Conservation (phyloP, 1,140 invertebrate species). For the Drosophila micromelanica region DNA sequence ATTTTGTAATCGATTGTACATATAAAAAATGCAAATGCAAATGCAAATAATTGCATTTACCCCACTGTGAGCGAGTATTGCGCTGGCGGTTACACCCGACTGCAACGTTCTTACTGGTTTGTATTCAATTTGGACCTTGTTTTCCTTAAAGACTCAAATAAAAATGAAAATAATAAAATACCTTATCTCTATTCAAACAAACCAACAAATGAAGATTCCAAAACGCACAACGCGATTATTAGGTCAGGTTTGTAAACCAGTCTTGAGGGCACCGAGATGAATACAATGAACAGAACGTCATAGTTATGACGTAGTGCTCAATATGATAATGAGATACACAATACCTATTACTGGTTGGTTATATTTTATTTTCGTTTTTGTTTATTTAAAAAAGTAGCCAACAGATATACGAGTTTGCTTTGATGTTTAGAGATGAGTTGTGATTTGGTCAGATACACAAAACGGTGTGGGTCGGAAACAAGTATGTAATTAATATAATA, state of each 20-base stretch:
- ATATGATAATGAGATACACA: constrained; percentile 16
- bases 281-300: constrained; percentile 26
- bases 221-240: constrained; percentile 39
- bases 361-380: too few relatives aligned
- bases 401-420: constrained; percentile 27
- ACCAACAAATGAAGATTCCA: constrained; percentile 19
- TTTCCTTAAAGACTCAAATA: constrained; percentile 11
- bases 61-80: too few relatives aligned
- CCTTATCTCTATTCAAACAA: constrained; percentile 26
- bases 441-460: constrained; percentile 10
- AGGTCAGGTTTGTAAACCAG: constrained; percentile 42
- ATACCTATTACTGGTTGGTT: not conserved
- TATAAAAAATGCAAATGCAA: too few relatives aligned
- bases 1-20: too few relatives aligned
- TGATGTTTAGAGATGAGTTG: constrained; percentile 9
- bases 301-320: constrained; percentile 21
- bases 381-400: not conserved
- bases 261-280: constrained; percentile 1
- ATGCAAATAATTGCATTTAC: too few relatives aligned
- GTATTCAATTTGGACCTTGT: constrained; percentile 26
- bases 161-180: constrained; percentile 10
- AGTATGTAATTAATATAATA: constrained; percentile 46
- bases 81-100: too few relatives aligned
- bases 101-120: not conserved
- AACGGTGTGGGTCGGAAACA: constrained; percentile 28